These are phyloP conservation scores for Drosophila hamatofila DNA, from an alignment of 2,888 invertebrate genomes.

Conservation along the genomic window DNA sequence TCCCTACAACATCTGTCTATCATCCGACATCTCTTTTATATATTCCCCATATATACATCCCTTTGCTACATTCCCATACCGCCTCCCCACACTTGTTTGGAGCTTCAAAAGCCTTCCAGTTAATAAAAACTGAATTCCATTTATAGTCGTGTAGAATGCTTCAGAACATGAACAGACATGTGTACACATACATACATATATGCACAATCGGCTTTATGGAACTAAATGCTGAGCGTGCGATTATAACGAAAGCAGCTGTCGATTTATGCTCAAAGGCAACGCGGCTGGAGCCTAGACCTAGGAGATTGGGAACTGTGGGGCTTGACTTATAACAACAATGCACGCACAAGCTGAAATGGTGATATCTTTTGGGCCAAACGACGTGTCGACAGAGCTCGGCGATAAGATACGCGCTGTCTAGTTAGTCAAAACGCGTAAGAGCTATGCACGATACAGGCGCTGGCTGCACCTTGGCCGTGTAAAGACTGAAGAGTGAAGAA, in stretches of 20 bases:
- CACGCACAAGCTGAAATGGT: slow-evolving; percentile 59
- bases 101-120: neutral
- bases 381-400: slow-evolving; percentile 75
- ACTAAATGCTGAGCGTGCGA: slow-evolving; percentile 14
- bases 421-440: slow-evolving; percentile 60
- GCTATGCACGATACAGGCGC: slow-evolving; percentile 35
- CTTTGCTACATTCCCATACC: no score
- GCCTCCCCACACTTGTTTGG: neutral
- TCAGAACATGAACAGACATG: slow-evolving; percentile 4
- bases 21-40: no score
- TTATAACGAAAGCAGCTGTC: slow-evolving; percentile 51
- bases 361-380: slow-evolving; percentile 73
- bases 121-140: neutral
- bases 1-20: no score
- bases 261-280: slow-evolving; percentile 35
- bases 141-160: neutral
- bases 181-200: slow-evolving; percentile 1
- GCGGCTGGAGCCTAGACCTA: neutral
- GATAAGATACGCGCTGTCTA: slow-evolving; percentile 76
- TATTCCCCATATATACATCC: neutral
- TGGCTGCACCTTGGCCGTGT: slow-evolving; percentile 23
- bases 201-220: slow-evolving; percentile 1
- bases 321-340: slow-evolving; percentile 59
- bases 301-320: neutral
- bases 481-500: slow-evolving; percentile 17